Evolutionary conservation across 2,113 vertebrate species (phyloP), one percentile per base, ranked within the genome.

Genomic region (Tetrao urogallus): DNA sequence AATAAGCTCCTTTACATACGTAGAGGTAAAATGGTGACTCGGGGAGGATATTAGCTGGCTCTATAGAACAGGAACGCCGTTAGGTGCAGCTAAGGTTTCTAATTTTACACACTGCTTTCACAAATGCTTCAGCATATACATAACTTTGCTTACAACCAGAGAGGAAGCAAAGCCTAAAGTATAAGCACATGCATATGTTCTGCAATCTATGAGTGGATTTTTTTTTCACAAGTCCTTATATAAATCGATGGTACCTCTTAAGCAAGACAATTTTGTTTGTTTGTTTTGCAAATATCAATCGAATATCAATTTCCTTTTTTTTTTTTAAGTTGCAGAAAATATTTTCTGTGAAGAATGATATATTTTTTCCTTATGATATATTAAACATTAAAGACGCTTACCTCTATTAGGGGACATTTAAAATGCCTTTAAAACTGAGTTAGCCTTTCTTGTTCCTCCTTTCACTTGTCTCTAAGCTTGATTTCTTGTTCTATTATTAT

Each of bases 161-260:
- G 34, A 82, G 80, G 66, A 86, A 87, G 75, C 58, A 92, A 92
- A 93, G 25, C 38, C 66, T 25, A 80, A 91, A 77, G n/a, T 90
- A 92, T 75, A 79, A 92, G 75, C 66, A 79, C 36, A 67, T 24
- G 9, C 34, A 56, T 34, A 17, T n/a, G 34, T 80, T 92, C 56
- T 77, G 11, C 21, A 36, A 42, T 77, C 64, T 88, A 16, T 47
- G 67, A 82, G 76, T 38, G 24, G 13, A 43, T 24, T 63, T 38
- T 82, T 77, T 88, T 78, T 43, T 54, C 20, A 17, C 17, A 52
- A 52, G 10, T 75, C 52, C 18, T 34, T 20, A 58, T 67, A 80
- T 32, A 24, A 91, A 80, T 77, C 77, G 18, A 58, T 66, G n/a
- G 6, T 63, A 66, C 21, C 8, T 54, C 82, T 80, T 45, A 85